Percentiles rank a stretch among this genome's conserved stretches.
Conservation (phyloP, 2,113 vertebrate species). For the Sphaerodactylus townsendi region DNA sequence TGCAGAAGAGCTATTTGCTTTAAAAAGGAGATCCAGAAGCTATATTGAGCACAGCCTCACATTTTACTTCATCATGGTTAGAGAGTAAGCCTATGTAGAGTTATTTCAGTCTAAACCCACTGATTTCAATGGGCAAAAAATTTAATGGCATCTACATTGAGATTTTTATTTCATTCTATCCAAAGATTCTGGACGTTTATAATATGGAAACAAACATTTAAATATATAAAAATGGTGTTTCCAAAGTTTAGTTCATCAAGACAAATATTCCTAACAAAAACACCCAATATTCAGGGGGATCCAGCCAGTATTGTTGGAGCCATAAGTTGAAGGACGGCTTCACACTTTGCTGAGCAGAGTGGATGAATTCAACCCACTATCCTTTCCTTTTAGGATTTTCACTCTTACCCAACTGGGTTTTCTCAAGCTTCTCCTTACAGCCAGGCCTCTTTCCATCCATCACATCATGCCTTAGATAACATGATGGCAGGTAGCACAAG, state of each 20-base stretch:
- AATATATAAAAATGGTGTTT: background rate
- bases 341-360: too few species aligned
- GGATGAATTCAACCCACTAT: too few species aligned
- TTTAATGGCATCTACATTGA: background rate
- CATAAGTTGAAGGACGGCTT: too few species aligned
- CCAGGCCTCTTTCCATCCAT: background rate
- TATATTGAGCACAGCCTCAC: background rate
- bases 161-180: background rate
- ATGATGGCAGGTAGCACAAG: too few species aligned
- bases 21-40: background rate
- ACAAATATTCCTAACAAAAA: background rate
- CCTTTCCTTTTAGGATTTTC: background rate
- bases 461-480: background rate
- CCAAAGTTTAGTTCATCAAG: background rate
- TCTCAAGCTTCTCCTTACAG: rapidly evolving
- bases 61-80: background rate
- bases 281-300: background rate
- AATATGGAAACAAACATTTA: background rate
- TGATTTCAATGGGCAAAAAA: too few species aligned
- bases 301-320: too few species aligned
- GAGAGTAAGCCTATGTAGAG: too few species aligned
- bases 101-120: too few species aligned
- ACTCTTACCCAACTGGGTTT: background rate
- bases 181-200: background rate
- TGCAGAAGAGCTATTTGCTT: background rate